These are phyloP conservation scores for Sminthurinus signatus DNA, from an alignment of 1,140 invertebrate genomes.

Conservation along the genomic window DNA sequence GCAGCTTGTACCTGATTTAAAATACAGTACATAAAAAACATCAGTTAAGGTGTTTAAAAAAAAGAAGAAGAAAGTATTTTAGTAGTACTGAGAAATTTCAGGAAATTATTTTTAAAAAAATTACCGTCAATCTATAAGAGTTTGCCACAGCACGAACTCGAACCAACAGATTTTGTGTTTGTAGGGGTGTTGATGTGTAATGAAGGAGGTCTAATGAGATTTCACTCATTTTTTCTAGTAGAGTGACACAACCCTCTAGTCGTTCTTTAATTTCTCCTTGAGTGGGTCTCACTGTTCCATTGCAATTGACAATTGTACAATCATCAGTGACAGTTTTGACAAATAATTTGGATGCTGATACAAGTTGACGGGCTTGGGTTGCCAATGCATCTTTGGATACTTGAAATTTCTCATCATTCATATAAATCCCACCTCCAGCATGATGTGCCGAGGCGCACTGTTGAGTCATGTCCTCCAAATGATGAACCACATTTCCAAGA, in stretches of 20 bases:
- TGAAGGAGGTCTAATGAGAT: slow-evolving; percentile 63
- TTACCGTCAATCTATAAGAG: too few species aligned
- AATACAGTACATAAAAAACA: too few species aligned
- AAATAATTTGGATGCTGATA: slow-evolving; percentile 72
- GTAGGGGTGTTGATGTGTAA: slow-evolving; percentile 64
- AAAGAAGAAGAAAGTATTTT: too few species aligned
- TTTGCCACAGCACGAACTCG: slow-evolving; percentile 75
- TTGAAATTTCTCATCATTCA: slow-evolving; percentile 65
- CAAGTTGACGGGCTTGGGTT: slow-evolving; percentile 67
- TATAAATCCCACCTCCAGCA: slow-evolving; percentile 60
- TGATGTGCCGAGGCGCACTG: slow-evolving; percentile 61
- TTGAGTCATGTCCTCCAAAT: slow-evolving; percentile 60
- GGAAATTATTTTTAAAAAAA: too few species aligned
- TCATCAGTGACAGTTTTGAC: slow-evolving; percentile 67
- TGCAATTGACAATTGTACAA: slow-evolving; percentile 31
- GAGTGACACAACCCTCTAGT: slow-evolving; percentile 61
- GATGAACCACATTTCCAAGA: slow-evolving; percentile 56
- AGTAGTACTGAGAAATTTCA: too few species aligned
- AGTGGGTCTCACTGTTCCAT: slow-evolving; percentile 24
- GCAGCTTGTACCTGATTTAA: slow-evolving; percentile 53
- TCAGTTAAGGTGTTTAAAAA: too few species aligned
- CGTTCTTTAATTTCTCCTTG: slow-evolving; percentile 50
- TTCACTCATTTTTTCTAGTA: slow-evolving; percentile 58
- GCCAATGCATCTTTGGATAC: slow-evolving; percentile 71
- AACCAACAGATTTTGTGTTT: slow-evolving; percentile 69